Evolutionary conservation across 2,888 invertebrate species (phyloP).

Genomic region (Sthenelais limicola): DNA sequence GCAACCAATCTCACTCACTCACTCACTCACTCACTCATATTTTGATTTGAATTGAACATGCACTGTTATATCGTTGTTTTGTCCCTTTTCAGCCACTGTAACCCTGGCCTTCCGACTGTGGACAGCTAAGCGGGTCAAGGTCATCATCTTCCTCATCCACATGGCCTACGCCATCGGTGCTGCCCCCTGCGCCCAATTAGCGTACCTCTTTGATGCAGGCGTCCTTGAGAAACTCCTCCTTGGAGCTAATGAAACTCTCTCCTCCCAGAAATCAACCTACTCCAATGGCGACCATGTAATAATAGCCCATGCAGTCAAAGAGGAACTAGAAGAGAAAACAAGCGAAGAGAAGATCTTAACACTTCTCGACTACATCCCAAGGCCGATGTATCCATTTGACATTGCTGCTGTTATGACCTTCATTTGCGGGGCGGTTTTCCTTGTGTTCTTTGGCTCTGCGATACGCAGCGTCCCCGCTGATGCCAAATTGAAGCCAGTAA

Average conservation of each 20-base stretch:
- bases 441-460: constrained; percentile 32
- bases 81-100: constrained; percentile 20
- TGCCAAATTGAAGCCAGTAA: too few relatives aligned
- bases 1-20: too few relatives aligned
- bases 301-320: neutral
- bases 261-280: neutral
- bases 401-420: constrained; percentile 29
- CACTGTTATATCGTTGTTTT: too few relatives aligned
- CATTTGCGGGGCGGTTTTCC: constrained; percentile 31
- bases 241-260: neutral
- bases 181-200: constrained; percentile 29
- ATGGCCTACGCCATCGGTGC: constrained; percentile 24
- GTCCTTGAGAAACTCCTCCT: constrained; percentile 29
- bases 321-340: neutral
- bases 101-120: constrained; percentile 25
- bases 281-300: neutral
- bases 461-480: constrained; percentile 13
- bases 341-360: neutral
- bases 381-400: constrained; percentile 40
- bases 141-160: constrained; percentile 22
- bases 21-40: too few relatives aligned
- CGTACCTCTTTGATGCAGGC: constrained; percentile 20
- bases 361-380: constrained; percentile 20
- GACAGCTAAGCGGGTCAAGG: neutral
- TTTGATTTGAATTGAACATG: too few relatives aligned